A percentile compares a stretch with the other conserved stretches of the same genome.
Evolutionary conservation across 2,888 invertebrate species (phyloP).

Genomic region (Cataglyphis rosenhaueri): DNA sequence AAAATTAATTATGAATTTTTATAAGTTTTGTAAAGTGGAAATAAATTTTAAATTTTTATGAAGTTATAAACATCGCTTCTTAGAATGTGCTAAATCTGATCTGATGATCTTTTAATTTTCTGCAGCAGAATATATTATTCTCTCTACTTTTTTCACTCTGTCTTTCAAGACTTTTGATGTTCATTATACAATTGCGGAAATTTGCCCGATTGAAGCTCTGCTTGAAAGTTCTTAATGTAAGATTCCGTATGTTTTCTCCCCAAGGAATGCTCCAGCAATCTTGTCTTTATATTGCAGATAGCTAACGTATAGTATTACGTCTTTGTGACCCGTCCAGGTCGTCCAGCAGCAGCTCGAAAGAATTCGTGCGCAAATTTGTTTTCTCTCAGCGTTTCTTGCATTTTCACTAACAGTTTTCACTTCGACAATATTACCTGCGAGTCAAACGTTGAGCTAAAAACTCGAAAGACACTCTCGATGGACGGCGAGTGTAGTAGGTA

Average conservation of each 20-base stretch:
- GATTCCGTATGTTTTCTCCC: constrained; percentile 33
- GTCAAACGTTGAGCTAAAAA: constrained; percentile 56
- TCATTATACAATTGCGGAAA: neutral
- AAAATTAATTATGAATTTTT: neutral
- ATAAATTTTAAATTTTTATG: neutral
- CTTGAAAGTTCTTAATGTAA: constrained; percentile 12
- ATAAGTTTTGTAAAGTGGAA: neutral
- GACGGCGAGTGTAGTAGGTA: constrained; percentile 11
- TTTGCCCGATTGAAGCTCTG: neutral
- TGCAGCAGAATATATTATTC: neutral
- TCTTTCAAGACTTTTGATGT: neutral
- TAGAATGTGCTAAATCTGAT: neutral
- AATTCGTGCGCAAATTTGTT: constrained; percentile 43
- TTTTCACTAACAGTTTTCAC: constrained; percentile 59
- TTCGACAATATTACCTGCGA: constrained; percentile 62
- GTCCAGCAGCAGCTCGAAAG: neutral
- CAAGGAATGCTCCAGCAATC: constrained; percentile 42
- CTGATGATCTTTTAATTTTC: neutral
- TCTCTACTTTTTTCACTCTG: neutral
- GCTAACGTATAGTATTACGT: constrained; percentile 36
- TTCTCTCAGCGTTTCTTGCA: constrained; percentile 40
- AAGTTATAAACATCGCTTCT: neutral
- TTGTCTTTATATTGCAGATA: constrained; percentile 28
- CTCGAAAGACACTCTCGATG: constrained; percentile 43
- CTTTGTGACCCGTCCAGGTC: constrained; percentile 4